phyloP scores from a whole-genome alignment of 2,113 vertebrate species.

The Leptocoma aspasia region DNA sequence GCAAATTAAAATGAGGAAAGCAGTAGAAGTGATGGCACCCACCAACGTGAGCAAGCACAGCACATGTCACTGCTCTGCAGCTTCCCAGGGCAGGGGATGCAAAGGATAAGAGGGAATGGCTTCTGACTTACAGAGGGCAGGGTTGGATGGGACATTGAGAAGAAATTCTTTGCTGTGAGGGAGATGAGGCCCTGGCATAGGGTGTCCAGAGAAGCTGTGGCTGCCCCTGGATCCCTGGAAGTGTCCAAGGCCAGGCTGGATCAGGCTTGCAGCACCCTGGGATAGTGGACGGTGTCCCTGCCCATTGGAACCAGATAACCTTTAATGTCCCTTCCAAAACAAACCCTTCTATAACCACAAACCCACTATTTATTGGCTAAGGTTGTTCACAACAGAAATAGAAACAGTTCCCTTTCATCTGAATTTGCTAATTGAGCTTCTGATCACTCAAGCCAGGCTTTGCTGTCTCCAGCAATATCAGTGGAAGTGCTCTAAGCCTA shows the following conservation, averaged over 20 bases:
- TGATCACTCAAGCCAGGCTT: not conserved
- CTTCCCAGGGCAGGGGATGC: not conserved
- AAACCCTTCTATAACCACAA: not conserved
- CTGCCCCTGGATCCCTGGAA: not conserved
- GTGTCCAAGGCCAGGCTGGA: not conserved
- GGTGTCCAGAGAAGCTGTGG: not conserved
- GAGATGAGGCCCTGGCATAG: not conserved
- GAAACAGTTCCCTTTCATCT: not conserved
- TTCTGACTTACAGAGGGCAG: not conserved
- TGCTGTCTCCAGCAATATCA: not conserved
- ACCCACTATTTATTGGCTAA: not conserved
- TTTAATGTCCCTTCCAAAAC: not conserved
- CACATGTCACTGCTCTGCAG: not conserved
- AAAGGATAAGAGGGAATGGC: not conserved
- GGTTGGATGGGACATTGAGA: not conserved
- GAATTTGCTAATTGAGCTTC: not conserved
- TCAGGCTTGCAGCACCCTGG: fast-evolving
- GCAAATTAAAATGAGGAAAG: not conserved
- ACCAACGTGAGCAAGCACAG: not conserved
- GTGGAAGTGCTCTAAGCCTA: not conserved
- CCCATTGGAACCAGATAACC: not conserved
- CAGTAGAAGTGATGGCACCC: not conserved
- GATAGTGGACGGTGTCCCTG: not conserved
- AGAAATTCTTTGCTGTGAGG: not conserved
- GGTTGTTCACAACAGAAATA: not conserved